phyloP scores from a whole-genome alignment of 1,140 invertebrate genomes.

The Drosophila virilis region DNA sequence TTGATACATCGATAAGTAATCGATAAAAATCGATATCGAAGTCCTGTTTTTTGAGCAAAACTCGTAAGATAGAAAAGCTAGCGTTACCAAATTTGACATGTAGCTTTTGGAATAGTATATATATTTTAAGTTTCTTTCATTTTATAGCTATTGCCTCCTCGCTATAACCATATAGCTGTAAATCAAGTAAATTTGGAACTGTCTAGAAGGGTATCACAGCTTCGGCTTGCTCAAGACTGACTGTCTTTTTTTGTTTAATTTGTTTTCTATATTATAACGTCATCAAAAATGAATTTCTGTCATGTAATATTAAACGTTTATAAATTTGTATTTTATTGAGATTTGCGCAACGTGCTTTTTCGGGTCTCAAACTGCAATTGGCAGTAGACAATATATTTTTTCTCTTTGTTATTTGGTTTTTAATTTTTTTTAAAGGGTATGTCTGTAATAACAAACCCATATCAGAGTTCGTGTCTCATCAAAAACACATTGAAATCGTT shows the following conservation, averaged over 20 bases:
- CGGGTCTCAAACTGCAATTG: conserved; percentile 57
- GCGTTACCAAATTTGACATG: no score
- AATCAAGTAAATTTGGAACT: no score
- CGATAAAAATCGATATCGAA: no score
- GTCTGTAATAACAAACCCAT: conserved; percentile 64
- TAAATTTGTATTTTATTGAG: conserved; percentile 7
- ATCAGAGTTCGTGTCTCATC: conserved; percentile 53
- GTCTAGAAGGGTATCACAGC: no score
- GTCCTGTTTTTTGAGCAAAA: no score
- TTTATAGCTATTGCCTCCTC: no score
- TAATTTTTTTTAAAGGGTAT: conserved; percentile 1
- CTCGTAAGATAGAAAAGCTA: no score
- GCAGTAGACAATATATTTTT: conserved; percentile 21
- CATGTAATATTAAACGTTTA: conserved; percentile 65
- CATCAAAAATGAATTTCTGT: conserved; percentile 66
- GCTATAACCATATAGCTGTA: no score
- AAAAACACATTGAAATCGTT: conserved; percentile 72
- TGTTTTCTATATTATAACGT: conserved; percentile 40
- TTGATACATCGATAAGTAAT: no score
- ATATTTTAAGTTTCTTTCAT: no score
- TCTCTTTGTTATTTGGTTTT: conserved; percentile 1
- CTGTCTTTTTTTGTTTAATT: conserved; percentile 1
- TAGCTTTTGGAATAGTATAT: no score
- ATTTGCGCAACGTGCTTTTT: conserved; percentile 71
- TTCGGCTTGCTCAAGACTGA: no score